A percentile compares a stretch with the other conserved stretches of the same genome.
These are phyloP conservation scores for Cataglyphis cursor DNA, from an alignment of 2,888 invertebrate genomes.

Conservation along the genomic window DNA sequence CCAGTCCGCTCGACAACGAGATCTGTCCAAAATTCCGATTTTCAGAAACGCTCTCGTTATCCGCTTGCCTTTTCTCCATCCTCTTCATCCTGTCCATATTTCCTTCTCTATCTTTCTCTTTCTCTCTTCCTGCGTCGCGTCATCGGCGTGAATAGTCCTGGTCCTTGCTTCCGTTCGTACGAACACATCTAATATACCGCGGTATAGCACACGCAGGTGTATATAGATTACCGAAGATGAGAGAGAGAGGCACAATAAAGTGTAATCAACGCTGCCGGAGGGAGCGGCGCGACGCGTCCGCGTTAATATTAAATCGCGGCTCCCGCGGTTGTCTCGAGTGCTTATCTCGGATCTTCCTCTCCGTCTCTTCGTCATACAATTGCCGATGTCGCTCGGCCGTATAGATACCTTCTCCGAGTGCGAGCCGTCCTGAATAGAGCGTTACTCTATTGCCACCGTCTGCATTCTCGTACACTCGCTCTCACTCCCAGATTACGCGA, in stretches of 20 bases:
- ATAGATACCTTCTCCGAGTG: conserved; percentile 61
- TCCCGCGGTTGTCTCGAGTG: conserved; percentile 80
- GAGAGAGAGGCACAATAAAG: conserved; percentile 79
- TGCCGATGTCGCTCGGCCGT: conserved; percentile 65
- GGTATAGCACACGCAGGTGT: conserved; percentile 65
- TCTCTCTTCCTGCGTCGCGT: neutral
- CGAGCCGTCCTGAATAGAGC: conserved; percentile 53
- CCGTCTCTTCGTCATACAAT: conserved; percentile 70
- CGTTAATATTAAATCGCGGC: conserved; percentile 82
- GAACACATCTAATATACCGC: conserved; percentile 82
- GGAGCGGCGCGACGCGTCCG: conserved; percentile 71
- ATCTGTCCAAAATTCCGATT: conserved; percentile 68
- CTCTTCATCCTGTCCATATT: conserved; percentile 4
- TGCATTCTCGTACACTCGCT: conserved; percentile 23
- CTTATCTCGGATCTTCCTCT: conserved; percentile 78
- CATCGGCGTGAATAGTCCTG: conserved; percentile 57
- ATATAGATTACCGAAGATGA: conserved; percentile 83
- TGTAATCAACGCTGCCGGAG: conserved; percentile 80
- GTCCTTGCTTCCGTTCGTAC: conserved; percentile 78
- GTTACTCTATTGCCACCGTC: conserved; percentile 52
- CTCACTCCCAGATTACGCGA: conserved; percentile 1
- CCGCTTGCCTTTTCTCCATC: conserved; percentile 22
- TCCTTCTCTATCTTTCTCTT: neutral
- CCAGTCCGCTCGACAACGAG: conserved; percentile 43
- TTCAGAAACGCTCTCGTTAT: conserved; percentile 62